Evolutionary conservation across 1,140 invertebrate species (phyloP), one percentile per base, ranked within the genome.

Genomic region (Mizuhopecten yessoensis): DNA sequence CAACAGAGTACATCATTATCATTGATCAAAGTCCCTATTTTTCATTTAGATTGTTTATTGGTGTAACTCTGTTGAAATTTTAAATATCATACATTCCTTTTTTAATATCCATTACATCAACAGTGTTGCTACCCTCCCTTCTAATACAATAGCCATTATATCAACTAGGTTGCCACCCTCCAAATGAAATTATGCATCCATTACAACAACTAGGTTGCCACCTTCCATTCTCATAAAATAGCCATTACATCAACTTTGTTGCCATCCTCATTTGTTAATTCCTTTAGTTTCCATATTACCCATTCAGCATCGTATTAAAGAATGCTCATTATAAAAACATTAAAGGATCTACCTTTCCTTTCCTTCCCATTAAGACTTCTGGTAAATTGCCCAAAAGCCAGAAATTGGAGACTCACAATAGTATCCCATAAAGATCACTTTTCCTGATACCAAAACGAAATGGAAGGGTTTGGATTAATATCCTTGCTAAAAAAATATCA

Each of bases 341-440:
- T n/a, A 75, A n/a, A 3, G 57, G n/a, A 3, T 75, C n/a, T 5
- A 17, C n/a, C 57, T n/a, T n/a, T 15, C 45, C 45, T 49, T 49
- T 23, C 3, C 11, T 29, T 29, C 17, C n/a, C 29, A 75, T 75
- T 75, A n/a, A 75, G 57, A 75, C 57, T 29, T 75, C 57, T 75
- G 57, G 57, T 75, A 75, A n/a, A 75, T 75, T 75, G 57, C 57
- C 57, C 57, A 75, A 29, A 75, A 75, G 57, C 2, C 57, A 29
- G 57, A 75, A 34, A 39, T 87, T 23, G 88, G 0, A 42, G 49
- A 42, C 20, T 39, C 34, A 75, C 13, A 20, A 75, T 34, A 86
- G 34, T 89, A 34, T 86, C 20, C 34, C 49, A 20, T 75, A 20
- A 7, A 45, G 42, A 45, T 45, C 17, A 17, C 42, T 20, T 9